Evolutionary conservation across 2,888 invertebrate genomes (phyloP).

Genomic region (Drosophila borborema): DNA sequence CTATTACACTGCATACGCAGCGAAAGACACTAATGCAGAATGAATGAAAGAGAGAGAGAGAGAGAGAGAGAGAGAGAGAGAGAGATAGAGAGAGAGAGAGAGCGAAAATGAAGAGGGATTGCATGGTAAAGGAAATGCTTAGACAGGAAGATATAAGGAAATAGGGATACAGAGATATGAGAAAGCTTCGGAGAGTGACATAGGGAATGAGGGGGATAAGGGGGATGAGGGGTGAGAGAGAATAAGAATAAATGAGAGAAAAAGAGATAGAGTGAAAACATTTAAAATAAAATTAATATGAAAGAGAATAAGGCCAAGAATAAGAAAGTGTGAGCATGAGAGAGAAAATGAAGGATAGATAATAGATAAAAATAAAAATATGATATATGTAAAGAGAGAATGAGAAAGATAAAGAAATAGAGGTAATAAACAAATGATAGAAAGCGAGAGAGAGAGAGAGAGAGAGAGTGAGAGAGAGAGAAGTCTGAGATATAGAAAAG

Average conservation of each 20-base stretch:
- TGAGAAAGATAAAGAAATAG: background rate
- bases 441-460: too few species aligned
- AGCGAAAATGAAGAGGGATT: background rate
- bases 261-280: too few species aligned
- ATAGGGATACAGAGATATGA: background rate
- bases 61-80: background rate
- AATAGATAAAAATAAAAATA: too few species aligned
- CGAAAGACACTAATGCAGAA: background rate
- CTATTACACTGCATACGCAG: constrained; percentile 24
- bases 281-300: too few species aligned
- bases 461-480: background rate
- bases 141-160: background rate
- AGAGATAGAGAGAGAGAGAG: background rate
- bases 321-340: too few species aligned
- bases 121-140: background rate
- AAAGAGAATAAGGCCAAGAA: too few species aligned
- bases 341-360: too few species aligned
- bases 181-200: background rate
- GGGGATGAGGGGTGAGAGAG: too few species aligned
- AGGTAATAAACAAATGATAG: too few species aligned
- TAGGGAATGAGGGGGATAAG: background rate
- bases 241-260: too few species aligned
- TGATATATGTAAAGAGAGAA: background rate
- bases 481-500: background rate
- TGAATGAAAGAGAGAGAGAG: background rate